A percentile compares a stretch with the other conserved stretches of the same genome.
Conservation (phyloP, 2,888 invertebrate species). For the Hypomecis punctinalis region DNA sequence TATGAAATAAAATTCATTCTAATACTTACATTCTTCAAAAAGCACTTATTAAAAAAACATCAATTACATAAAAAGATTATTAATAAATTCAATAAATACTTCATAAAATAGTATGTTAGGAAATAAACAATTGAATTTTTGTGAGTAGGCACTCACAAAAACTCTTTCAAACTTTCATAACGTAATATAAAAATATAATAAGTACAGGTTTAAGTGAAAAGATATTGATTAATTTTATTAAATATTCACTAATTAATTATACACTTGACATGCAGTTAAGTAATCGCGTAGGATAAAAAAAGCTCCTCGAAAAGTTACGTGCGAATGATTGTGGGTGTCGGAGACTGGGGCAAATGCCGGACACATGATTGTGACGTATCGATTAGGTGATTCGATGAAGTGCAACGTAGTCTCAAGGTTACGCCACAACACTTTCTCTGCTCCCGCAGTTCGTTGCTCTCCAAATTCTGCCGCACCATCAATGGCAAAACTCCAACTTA, state of each 20-base stretch:
- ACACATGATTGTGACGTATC: slow-evolving; percentile 67
- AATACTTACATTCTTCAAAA: background rate
- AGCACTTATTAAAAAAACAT: background rate
- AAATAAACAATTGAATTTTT: no score
- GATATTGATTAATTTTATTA: no score
- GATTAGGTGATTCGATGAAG: slow-evolving; percentile 75
- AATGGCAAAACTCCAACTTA: slow-evolving; percentile 59
- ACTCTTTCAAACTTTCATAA: background rate
- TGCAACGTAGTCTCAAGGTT: slow-evolving; percentile 79
- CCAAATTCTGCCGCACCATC: slow-evolving; percentile 75
- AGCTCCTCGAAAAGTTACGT: slow-evolving; percentile 22
- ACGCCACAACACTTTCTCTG: slow-evolving; percentile 82
- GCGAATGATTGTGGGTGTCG: slow-evolving; percentile 31
- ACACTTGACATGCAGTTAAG: background rate
- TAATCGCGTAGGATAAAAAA: slow-evolving; percentile 16
- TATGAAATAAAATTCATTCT: slow-evolving; percentile 21
- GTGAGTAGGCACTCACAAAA: no score
- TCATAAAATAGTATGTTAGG: no score
- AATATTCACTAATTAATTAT: slow-evolving; percentile 4
- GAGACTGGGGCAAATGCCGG: slow-evolving; percentile 39
- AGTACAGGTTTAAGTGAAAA: background rate
- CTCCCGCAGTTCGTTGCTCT: slow-evolving; percentile 79
- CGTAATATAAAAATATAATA: background rate
- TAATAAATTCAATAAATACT: no score
- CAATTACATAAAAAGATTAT: no score